A percentile compares a stretch with the other conserved stretches of the same genome.
Evolutionary conservation across 2,113 vertebrate species (phyloP).

Genomic region (Apteryx owenii): DNA sequence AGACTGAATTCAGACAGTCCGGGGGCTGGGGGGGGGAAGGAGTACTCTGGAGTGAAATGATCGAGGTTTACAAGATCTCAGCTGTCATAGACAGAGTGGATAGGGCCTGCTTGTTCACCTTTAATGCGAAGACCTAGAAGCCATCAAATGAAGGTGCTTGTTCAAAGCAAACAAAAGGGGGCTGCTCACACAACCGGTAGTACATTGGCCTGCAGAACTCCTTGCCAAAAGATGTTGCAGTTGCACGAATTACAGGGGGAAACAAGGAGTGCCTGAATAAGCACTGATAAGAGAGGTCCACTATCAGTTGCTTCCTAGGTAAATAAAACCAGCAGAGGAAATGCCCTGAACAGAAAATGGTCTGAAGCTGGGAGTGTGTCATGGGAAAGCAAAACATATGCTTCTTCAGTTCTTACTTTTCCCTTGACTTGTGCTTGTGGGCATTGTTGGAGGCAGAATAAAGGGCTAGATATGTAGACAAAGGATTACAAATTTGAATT

Average conservation of each 20-base stretch:
- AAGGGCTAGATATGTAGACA: neutral
- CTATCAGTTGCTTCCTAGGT: too few species aligned
- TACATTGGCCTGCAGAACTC: accelerated
- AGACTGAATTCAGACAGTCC: neutral
- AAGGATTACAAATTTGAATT: too few species aligned
- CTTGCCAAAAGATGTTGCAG: neutral
- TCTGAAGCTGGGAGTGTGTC: neutral
- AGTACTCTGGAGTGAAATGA: neutral
- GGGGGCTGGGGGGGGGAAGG: neutral
- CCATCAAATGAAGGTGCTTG: accelerated
- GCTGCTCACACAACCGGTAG: accelerated
- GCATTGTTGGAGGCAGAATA: neutral
- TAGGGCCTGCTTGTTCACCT: neutral
- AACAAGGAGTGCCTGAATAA: neutral
- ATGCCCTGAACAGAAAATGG: neutral
- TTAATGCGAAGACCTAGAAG: neutral
- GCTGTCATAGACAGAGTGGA: neutral
- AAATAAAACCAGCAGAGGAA: neutral
- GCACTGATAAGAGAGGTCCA: neutral
- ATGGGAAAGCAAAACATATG: neutral
- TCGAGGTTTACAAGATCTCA: neutral
- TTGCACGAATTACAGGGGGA: neutral
- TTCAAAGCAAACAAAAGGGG: neutral
- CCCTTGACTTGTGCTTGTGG: neutral
- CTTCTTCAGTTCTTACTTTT: neutral